phyloP scores from a whole-genome alignment of 2,797 vertebrate genomes.

The Oryzias dopingdopingensis region DNA sequence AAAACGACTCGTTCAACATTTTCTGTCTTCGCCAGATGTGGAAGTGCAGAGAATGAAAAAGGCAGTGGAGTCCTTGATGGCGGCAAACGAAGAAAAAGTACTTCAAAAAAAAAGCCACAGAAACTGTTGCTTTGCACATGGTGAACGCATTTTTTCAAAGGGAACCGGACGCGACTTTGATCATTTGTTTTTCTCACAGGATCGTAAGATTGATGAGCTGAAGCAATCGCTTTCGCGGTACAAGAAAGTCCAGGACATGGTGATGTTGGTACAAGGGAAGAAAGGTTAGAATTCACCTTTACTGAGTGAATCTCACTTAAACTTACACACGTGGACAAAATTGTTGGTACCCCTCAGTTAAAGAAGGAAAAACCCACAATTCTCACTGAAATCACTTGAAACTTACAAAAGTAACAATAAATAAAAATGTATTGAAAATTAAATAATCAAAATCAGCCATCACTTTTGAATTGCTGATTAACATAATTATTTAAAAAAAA shows the following conservation, averaged over 20 bases:
- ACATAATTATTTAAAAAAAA: too few relatives aligned
- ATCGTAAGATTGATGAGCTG: constrained; percentile 95
- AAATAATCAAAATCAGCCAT: too few relatives aligned
- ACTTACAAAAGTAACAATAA: too few relatives aligned
- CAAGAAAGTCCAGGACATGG: constrained; percentile 94
- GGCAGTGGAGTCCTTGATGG: constrained; percentile 93
- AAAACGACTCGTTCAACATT: constrained; percentile 3
- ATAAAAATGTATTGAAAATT: too few relatives aligned
- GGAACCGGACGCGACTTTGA: background rate
- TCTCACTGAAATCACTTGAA: too few relatives aligned
- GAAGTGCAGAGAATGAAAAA: constrained; percentile 98
- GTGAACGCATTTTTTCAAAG: background rate
- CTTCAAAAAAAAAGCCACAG: background rate
- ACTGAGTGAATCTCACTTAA: background rate
- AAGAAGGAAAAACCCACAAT: too few relatives aligned
- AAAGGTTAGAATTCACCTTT: constrained; percentile 76
- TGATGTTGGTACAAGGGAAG: constrained; percentile 86
- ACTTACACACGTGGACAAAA: too few relatives aligned
- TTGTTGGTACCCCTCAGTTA: too few relatives aligned
- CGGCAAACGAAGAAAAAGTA: constrained; percentile 98
- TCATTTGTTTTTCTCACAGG: constrained; percentile 69
- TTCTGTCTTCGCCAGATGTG: constrained; percentile 79
- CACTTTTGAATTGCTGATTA: too few relatives aligned
- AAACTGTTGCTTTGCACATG: background rate
- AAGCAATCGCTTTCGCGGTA: constrained; percentile 89